A percentile compares a stretch with the other conserved stretches of the same genome.
phyloP scores from a whole-genome alignment of 2,888 invertebrate genomes.

The Cartodere bifasciata region DNA sequence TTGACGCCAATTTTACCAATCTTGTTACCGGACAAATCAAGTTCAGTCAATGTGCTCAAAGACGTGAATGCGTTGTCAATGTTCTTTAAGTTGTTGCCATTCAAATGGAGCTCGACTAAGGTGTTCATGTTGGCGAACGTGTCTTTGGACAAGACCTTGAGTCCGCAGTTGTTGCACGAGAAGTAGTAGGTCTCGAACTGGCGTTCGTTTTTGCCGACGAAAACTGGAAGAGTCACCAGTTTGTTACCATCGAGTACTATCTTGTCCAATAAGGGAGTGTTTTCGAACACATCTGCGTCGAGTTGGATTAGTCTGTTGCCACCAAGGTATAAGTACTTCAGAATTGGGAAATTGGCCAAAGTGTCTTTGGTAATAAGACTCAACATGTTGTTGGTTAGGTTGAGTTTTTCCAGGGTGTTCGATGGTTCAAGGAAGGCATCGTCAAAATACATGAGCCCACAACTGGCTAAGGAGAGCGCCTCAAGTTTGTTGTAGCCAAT shows the following conservation, averaged over 20 bases:
- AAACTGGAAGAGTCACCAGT: slow-evolving; percentile 55
- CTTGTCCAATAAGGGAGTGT: slow-evolving; percentile 55
- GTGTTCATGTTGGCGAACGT: slow-evolving; percentile 61
- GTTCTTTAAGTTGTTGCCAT: slow-evolving; percentile 46
- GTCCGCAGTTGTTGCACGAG: slow-evolving; percentile 61
- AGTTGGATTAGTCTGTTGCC: slow-evolving; percentile 56
- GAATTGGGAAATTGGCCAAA: slow-evolving; percentile 50
- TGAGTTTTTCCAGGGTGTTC: slow-evolving; percentile 49
- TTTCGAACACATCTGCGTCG: slow-evolving; percentile 53
- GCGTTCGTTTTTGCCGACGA: slow-evolving; percentile 43
- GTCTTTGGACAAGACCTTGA: slow-evolving; percentile 47
- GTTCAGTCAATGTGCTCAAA: slow-evolving; percentile 47
- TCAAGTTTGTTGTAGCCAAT: slow-evolving; percentile 50
- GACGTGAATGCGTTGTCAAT: slow-evolving; percentile 43
- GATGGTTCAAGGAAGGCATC: slow-evolving; percentile 53
- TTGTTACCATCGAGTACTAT: slow-evolving; percentile 59
- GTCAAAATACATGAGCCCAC: slow-evolving; percentile 50
- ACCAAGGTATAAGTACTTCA: slow-evolving; percentile 61
- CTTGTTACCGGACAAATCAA: slow-evolving; percentile 61
- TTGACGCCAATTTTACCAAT: slow-evolving; percentile 47
- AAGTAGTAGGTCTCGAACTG: slow-evolving; percentile 53
- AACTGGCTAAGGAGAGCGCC: slow-evolving; percentile 55
- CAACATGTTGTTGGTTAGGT: slow-evolving; percentile 57
- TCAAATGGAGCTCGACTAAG: slow-evolving; percentile 47
- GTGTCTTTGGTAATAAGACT: slow-evolving; percentile 55